Base-by-base conservation (phyloP, 2,888 invertebrate genomes). In the Augochlorella aurata region DNA sequence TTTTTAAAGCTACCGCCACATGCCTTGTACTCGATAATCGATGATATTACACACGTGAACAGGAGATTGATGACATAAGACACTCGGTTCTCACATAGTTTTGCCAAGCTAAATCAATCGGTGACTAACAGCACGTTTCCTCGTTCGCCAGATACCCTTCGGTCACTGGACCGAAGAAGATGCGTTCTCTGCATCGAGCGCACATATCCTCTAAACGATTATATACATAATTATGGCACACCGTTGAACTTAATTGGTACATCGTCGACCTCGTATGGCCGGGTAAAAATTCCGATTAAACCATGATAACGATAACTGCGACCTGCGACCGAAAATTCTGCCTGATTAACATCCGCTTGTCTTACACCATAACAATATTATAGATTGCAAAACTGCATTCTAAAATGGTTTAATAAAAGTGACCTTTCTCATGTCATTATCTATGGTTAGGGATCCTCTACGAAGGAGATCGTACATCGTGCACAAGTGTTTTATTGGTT, bases 161-260 rank as follows among this genome's bases (percentile, higher is more conserved):
- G 61, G 82, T 71, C 74, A 65, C 29, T 50, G 29, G 69, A 82
- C 65, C 78, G 72, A 79, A 12, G 38, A 79, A 38, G 9, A 67
- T 74, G 54, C n/a, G 50, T 77, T 67, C 71, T 21, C 49, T 74
- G 47, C 49, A 52, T 75, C 73, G 76, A 76, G 68, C 24, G 50
- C 63, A 74, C 68, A 74, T 74, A 70, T 77, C 68, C 68, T 72
- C 71, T 68, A 68, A 47, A 44, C 54, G 58, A 52, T 73, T 58
- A 58, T 54, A 67, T 21, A 63, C 24, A 76, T 52, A 50, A 78
- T 82, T 75, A 49, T 38, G 58, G 47, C 24, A 74, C 45, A 58
- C n/a, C 10, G 61, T 21, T 21, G 63, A 21, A 54, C 18, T 79
- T 68, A 73, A 67, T 79, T 68, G 45, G n/a, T 18, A 49, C 83